Conservation (phyloP, 2,113 vertebrate species). For the Miniopterus natalensis region DNA sequence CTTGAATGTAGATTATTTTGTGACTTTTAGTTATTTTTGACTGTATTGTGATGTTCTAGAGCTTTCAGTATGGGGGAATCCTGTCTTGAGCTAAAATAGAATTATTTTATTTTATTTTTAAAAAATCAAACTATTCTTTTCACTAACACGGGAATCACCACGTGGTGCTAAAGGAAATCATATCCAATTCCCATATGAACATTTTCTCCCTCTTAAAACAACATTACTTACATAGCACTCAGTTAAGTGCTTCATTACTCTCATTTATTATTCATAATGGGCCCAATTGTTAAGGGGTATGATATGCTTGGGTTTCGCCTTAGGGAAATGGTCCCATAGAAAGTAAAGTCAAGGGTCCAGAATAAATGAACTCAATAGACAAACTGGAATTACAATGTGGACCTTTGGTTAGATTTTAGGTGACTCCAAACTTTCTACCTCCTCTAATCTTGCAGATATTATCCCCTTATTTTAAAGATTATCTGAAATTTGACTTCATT, state of each 20-base stretch:
- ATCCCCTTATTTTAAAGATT: neutral
- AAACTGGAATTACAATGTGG: neutral
- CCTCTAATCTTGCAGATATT: neutral
- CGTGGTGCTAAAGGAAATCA: slow-evolving; percentile 25
- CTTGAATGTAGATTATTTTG: neutral
- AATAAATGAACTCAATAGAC: slow-evolving; percentile 36
- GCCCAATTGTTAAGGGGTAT: slow-evolving; percentile 43
- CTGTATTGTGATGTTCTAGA: neutral
- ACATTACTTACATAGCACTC: slow-evolving; percentile 64
- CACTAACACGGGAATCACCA: neutral
- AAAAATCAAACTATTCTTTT: neutral
- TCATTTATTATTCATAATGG: slow-evolving; percentile 78
- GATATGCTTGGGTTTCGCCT: slow-evolving; percentile 56
- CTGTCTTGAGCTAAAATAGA: neutral
- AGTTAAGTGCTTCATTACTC: slow-evolving; percentile 61
- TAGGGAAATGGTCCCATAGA: slow-evolving; percentile 45
- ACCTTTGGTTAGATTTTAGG: neutral
- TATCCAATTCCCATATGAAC: slow-evolving; percentile 46
- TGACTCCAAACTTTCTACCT: neutral
- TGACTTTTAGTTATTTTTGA: slow-evolving; percentile 26
- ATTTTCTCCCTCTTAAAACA: slow-evolving; percentile 53
- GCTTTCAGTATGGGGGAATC: neutral
- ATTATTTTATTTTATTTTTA: neutral
- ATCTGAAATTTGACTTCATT: slow-evolving; percentile 28
- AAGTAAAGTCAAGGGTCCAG: slow-evolving; percentile 42